Conservation (phyloP, 1,140 invertebrate species). For the Solenopsis fugax region DNA sequence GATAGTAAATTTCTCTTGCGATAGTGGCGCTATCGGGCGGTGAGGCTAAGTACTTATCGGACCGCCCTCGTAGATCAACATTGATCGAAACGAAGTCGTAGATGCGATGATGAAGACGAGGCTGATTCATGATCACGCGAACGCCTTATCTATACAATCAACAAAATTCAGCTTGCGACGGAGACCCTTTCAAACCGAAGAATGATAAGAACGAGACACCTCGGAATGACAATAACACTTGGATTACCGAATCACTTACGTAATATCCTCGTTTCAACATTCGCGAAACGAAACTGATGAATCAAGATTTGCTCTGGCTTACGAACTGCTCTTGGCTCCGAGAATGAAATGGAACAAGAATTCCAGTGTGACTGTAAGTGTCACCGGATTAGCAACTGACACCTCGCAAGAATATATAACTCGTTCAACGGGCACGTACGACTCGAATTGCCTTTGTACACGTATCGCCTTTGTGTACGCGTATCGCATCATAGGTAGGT, state of each 20-base stretch:
- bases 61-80: too few relatives aligned
- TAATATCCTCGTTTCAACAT: not conserved
- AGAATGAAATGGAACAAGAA: not conserved
- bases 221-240: not conserved
- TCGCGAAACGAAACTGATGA: not conserved
- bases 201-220: not conserved
- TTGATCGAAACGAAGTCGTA: too few relatives aligned
- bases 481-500: not conserved
- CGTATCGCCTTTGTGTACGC: conserved; percentile 13
- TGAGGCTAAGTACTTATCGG: too few relatives aligned
- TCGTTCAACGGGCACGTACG: not conserved
- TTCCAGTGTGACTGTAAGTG: conserved; percentile 1
- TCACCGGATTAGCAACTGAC: conserved; percentile 32
- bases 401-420: conserved; percentile 29
- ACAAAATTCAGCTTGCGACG: not conserved
- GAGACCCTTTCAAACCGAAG: not conserved
- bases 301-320: not conserved
- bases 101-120: not conserved
- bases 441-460: conserved; percentile 35
- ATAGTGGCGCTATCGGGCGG: too few relatives aligned
- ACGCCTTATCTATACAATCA: not conserved
- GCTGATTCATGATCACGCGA: not conserved
- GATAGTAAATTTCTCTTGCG: too few relatives aligned
- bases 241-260: not conserved
- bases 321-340: not conserved